Conservation (phyloP, 2,888 invertebrate genomes). For the Lampropteryx suffumata region DNA sequence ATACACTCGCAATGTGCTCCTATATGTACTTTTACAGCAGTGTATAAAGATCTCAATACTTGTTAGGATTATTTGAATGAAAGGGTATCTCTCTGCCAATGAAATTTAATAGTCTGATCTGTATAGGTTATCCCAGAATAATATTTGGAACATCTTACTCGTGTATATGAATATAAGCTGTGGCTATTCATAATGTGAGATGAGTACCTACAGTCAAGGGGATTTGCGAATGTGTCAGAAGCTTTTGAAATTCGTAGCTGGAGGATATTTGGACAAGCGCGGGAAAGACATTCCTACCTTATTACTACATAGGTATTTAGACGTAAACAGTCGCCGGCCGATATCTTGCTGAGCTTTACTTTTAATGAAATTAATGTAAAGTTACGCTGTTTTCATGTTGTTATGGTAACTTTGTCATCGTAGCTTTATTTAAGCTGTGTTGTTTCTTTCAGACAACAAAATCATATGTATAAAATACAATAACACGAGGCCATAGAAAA, state of each 20-base stretch:
- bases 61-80: conserved; percentile 26
- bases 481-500: too few species aligned
- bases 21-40: not conserved
- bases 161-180: not conserved
- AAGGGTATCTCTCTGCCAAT: conserved; percentile 27
- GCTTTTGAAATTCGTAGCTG: too few species aligned
- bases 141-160: conserved; percentile 14
- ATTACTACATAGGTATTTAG: too few species aligned
- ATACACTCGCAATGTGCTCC: not conserved
- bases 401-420: too few species aligned
- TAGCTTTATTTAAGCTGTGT: too few species aligned
- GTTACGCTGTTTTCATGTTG: not conserved
- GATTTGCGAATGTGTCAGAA: not conserved
- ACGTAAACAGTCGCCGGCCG: too few species aligned
- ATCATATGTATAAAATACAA: too few species aligned
- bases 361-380: too few species aligned
- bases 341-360: too few species aligned
- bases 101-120: conserved; percentile 17
- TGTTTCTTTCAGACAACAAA: too few species aligned
- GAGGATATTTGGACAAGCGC: too few species aligned
- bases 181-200: not conserved
- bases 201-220: not conserved
- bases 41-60: conserved; percentile 10
- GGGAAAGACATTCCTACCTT: too few species aligned
- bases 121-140: conserved; percentile 27